Evolutionary conservation across 2,888 invertebrate species (phyloP).

Genomic region (Platerodrilus igneus): DNA sequence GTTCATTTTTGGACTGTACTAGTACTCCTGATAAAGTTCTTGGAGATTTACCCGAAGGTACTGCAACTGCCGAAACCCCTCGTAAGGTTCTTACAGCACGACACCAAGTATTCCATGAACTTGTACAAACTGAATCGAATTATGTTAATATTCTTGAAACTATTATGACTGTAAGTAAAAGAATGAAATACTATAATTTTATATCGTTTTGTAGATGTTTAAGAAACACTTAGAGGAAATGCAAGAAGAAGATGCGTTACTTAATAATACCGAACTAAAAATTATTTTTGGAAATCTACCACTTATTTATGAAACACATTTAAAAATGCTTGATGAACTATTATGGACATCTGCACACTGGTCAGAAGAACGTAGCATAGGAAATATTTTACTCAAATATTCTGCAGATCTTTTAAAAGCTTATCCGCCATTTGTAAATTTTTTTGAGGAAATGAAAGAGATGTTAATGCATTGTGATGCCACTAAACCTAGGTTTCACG

Average conservation of each 20-base stretch:
- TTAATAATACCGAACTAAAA: slow-evolving; percentile 88
- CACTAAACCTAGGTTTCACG: slow-evolving; percentile 93
- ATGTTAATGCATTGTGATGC: slow-evolving; percentile 86
- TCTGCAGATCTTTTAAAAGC: slow-evolving; percentile 85
- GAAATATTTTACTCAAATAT: slow-evolving; percentile 82
- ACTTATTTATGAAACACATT: slow-evolving; percentile 90
- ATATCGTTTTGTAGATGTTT: slow-evolving; percentile 65
- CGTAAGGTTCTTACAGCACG: slow-evolving; percentile 68
- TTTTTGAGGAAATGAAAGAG: slow-evolving; percentile 95
- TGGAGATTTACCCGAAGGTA: slow-evolving; percentile 20
- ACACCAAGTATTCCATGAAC: slow-evolving; percentile 83
- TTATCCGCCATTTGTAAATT: slow-evolving; percentile 97
- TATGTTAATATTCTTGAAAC: slow-evolving; percentile 93
- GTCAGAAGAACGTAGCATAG: slow-evolving; percentile 71
- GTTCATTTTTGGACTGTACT: slow-evolving; percentile 85
- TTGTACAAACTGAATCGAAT: slow-evolving; percentile 95
- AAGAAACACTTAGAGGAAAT: slow-evolving; percentile 88
- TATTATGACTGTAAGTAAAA: slow-evolving; percentile 72
- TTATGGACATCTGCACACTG: slow-evolving; percentile 68
- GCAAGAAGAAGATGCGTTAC: slow-evolving; percentile 72
- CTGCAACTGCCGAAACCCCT: slow-evolving; percentile 54
- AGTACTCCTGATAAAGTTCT: slow-evolving; percentile 65
- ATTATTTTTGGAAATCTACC: slow-evolving; percentile 94
- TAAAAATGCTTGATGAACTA: slow-evolving; percentile 67
- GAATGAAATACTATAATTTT: neutral